Evolutionary conservation across 1,140 invertebrate species (phyloP).

Genomic region (Drosophila nigromelanica): DNA sequence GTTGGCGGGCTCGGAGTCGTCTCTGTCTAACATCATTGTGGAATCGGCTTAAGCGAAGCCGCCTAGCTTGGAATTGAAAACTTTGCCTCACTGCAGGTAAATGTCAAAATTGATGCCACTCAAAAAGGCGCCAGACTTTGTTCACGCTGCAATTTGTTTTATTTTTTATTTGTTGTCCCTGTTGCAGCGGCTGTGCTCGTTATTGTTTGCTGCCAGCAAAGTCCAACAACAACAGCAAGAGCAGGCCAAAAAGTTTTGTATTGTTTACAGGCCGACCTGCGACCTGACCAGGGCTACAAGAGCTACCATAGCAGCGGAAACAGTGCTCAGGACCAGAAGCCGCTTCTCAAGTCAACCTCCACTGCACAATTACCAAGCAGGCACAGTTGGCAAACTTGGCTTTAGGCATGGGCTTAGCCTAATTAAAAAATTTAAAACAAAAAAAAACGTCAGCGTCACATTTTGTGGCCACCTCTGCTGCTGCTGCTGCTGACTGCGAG

Average conservation of each 20-base stretch:
- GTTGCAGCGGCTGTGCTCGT: conserved; percentile 11
- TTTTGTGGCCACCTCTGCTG: conserved; percentile 39
- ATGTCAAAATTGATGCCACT: conserved; percentile 83
- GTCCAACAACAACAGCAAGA: conserved; percentile 22
- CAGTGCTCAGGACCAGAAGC: conserved; percentile 25
- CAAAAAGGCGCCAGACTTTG: conserved; percentile 66
- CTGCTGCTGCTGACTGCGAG: conserved; percentile 3
- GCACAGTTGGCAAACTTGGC: conserved; percentile 68
- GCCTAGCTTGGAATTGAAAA: conserved; percentile 47
- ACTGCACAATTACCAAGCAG: conserved; percentile 45
- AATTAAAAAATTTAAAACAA: conserved; percentile 69
- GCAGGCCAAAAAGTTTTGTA: conserved; percentile 34
- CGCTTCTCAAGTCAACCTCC: background rate
- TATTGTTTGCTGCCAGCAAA: conserved; percentile 14
- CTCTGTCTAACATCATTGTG: conserved; percentile 24
- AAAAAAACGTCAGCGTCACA: conserved; percentile 65
- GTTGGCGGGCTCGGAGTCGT: background rate
- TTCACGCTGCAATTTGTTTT: conserved; percentile 22
- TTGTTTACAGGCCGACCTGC: conserved; percentile 41
- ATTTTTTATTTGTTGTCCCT: conserved; percentile 14
- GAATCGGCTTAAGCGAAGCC: conserved; percentile 56
- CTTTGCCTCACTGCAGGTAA: conserved; percentile 77
- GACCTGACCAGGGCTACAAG: conserved; percentile 29
- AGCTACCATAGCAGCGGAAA: conserved; percentile 18
- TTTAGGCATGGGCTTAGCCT: conserved; percentile 74